Base-by-base conservation (phyloP, 2,797 vertebrate genomes). In the Poeciliopsis infans region DNA sequence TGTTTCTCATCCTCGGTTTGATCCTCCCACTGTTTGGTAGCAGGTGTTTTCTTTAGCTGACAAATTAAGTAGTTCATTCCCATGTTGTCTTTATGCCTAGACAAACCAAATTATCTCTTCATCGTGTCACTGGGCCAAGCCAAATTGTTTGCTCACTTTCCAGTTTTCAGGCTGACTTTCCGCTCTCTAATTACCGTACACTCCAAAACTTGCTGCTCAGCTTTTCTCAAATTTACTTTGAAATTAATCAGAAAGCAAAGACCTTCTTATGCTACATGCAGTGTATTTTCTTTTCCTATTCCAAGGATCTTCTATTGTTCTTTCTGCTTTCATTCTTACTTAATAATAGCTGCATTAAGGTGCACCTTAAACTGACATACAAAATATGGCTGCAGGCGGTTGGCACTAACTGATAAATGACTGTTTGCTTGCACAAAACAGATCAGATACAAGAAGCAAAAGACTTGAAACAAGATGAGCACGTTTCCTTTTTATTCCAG, bases 311-410 rank as follows among this genome's bases (percentile, higher is more conserved):
- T 66, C 7, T 4, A 12, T 41, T 41, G 33, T 2, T 20, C 64
- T 41, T 41, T 43, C 71, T 51, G 8, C 5, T 46, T 83, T 25
- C n/a, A 74, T 6, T 76, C 16, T 66, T 20, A 51, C 20, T 72
- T 57, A 77, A 78, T 82, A 55, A 23, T 57, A 69, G 53, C 28
- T 36, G 11, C 49, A 82, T 80, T 78, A 75, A 77, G 55, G 64
- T 10, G 59, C 49, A 36, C 5, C 0, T 25, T 81, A 61, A 39
- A 51, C 41, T 69, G 66, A 5, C 64, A 68, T 59, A 41, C 45
- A 59, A 80, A 88, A 74, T 66, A 49, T 5, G 6, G 25, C 23
- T 75, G 49, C 49, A 36, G 59, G 66, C 10, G 18, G 3, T 16
- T 70, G 46, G 47, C 23, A 31, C 15, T 4, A 2, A 71, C 51